Evolutionary conservation across 2,888 invertebrate species (phyloP), one percentile per base, ranked within the genome.

Genomic region (Drosophila paucipuncta): DNA sequence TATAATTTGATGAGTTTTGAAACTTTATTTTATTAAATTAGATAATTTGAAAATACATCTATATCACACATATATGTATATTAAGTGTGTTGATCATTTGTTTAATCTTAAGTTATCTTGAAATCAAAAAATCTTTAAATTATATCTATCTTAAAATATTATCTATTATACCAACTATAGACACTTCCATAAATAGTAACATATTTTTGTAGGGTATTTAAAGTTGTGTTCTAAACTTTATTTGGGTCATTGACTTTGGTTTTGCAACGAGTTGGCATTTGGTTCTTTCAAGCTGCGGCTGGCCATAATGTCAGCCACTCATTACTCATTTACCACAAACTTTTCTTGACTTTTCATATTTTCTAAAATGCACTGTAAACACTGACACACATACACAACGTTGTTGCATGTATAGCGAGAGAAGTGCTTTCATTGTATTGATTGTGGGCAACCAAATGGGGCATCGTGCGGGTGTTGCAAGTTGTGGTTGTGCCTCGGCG

Each of bases 271-370:
- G 62, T 54, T 61, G 55, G 57, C 54, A 60, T 55, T 69, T 60
- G 57, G 37, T 31, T 52, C 16, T 49, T n/a, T 60, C 31, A 25
- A 22, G 50, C 41, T 68, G 52, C 41, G 54, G 68, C 52, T 54
- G 81, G 68, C 71, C 76, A 74, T 72, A 85, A 72, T 78, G 86
- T 71, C 86, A 85, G 66, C 78, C 82, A 87, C 90, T 89, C 90
- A 89, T 87, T 87, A 81, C 85, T 87, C 86, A 87, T 89, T 89
- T 82, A 81, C 85, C 79, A 78, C 82, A 81, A 87, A 87, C 79
- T 87, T 87, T 89, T 69, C 78, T 74, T 78, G 82, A 89, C 90
- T 89, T 87, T 87, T 87, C 88, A 85, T 89, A 89, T 85, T 82
- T 89, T 83, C 84, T 75, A 76, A 83, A 88, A 78, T 81, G 71